Evolutionary conservation across 2,113 vertebrate species (phyloP), one percentile per base, ranked within the genome.

Genomic region (Paedocypris sp.): DNA sequence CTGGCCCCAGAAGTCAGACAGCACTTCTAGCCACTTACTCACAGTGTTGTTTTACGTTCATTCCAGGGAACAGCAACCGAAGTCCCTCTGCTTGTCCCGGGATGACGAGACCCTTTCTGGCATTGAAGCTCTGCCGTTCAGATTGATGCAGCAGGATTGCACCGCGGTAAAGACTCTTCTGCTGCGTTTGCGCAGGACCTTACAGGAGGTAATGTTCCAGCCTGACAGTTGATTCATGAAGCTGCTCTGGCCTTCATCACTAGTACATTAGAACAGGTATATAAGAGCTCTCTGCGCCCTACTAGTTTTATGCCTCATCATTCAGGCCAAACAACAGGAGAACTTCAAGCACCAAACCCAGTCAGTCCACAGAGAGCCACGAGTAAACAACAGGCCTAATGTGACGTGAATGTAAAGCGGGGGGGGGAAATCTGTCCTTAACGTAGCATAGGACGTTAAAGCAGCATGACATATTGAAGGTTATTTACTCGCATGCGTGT

Each of bases 141-240:
- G 93, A 71, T 6, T 94, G 76, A 97, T 98, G 94, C 80, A 94
- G 64, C 94, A 98, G 64, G 94, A 98, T 73, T 98, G 94, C 67
- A 97, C 92, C 1, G 86, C 92, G 19, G 90, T 96, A 3, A 97
- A 97, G 84, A 94, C 92, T 0, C 73, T 97, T 54, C 83, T 98
- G 48, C 80, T 96, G 64, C 89, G 94, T 76, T 87, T 98, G 82
- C 90, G 92, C 71, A 87, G 92, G 67, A 88, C 91, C 61, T 88
- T 98, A 56, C 94, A 98, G 80, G 94, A 98, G 92, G 94, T 97
- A 89, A 83, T 69, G 7, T 6, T 36, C 39, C 46, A 45, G 46
- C 13, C 48, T 49, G 9, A 39, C 19, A 29, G 31, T 19, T 53
- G 60, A 59, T 45, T 59, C 26, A 57, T 45, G 26, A 53, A 62